Base-by-base conservation (phyloP, 2,113 vertebrate species). In the Bostrychus sinensis region DNA sequence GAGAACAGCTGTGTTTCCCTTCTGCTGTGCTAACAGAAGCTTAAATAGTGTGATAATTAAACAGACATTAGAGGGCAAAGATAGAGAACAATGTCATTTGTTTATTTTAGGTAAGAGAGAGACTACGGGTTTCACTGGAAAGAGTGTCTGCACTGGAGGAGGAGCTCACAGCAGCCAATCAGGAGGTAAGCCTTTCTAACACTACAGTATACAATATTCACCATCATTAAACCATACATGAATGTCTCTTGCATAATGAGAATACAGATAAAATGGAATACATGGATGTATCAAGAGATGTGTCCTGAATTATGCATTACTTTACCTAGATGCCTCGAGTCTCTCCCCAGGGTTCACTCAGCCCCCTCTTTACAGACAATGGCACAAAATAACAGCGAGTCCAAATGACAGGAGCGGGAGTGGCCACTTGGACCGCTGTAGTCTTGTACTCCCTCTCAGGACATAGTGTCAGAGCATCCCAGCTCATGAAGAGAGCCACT, bases 71-170 rank as follows among this genome's bases (percentile, higher is more conserved):
- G 8, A 20, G 32, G 46, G 16, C 8, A 56, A 14, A 41, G 43
- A 8, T 8, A 20, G 4, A 48, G 0, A 61, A 16, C 53, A 50
- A 23, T 3, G 1, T 50, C 20, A 51, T 20, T 51, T 25, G 6
- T 50, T n/a, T 66, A 30, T 77, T 63, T 23, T 28, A 91, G 90
- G 90, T 91, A 9, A 50, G 90, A 61, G 90, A 91, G 92, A 93
- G 96, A 91, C 93, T 98, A 89, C 94, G 96, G 71, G 95, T 98
- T 91, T 96, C 96, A 68, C 94, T 98, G 89, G 96, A 98, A 93
- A 95, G 96, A 92, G 95, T 97, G 80, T 95, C 95, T 56, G 94
- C 90, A 84, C 93, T 98, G 93, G 96, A 98, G 94, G 96, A 97
- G 92, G 96, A 98, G 93, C 94, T 98, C 77, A 90, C 94, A 80